Evolutionary conservation across 2,113 vertebrate genomes (phyloP), one percentile per base, ranked within the genome.

Genomic region (Istiophorus platypterus): DNA sequence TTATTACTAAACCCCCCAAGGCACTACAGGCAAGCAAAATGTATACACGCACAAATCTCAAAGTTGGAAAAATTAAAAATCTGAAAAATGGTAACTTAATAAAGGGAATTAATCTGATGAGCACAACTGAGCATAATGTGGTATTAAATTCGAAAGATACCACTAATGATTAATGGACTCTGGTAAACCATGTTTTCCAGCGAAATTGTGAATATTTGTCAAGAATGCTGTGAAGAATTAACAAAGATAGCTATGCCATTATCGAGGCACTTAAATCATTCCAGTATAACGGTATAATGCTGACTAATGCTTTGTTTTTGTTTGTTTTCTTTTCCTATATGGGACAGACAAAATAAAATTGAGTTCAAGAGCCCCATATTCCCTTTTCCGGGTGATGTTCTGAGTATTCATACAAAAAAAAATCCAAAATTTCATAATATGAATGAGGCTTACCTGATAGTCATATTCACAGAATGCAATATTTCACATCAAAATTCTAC

Each of bases 1-100:
- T 94, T 63, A 94, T 94, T 91, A 90, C 78, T 76, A 89, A 92
- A 81, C 65, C 56, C 56, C 69, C 72, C 34, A 72, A 63, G 79
- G 85, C 89, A 74, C 78, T 27, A 49, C 85, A 80, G 75, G 86
- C 79, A 81, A 71, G 79, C 57, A 80, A 82, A 92, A 92, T 76
- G 88, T 34, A 85, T 20, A 72, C 31, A 81, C 67, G n/a, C 61
- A 54, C 82, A 90, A 82, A 92, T 76, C 78, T 83, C 69, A 78
- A 82, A 84, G 78, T 72, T 82, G 34, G 69, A 70, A 85, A 91
- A 81, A 91, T 85, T 76, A 42, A 39, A 81, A 80, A 84, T 79
- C 7, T 5, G 12, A 71, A 82, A 57, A 76, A 67, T 64, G n/a
- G 8, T 75, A 70, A 84, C 42, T 76, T 67, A 82, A 86, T 87